phyloP scores from a whole-genome alignment of 2,797 vertebrate species.

The Siniperca undulata region DNA sequence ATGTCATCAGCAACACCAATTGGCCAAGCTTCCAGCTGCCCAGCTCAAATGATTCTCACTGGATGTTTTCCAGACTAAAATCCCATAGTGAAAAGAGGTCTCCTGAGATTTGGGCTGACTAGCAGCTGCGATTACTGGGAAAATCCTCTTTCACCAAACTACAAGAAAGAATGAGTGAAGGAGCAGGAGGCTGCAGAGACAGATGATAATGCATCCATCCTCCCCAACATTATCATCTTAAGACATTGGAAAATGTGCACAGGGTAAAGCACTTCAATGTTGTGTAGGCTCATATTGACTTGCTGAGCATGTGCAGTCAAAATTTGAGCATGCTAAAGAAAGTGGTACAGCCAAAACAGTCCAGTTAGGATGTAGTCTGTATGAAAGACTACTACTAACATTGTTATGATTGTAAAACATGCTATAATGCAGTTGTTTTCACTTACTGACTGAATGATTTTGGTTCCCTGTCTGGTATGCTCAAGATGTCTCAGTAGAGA shows the following conservation, averaged over 20 bases:
- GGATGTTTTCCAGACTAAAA: background rate
- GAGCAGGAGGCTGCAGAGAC: background rate
- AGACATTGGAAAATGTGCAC: background rate
- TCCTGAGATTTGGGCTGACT: background rate
- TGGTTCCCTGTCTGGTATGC: background rate
- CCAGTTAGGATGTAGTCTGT: background rate
- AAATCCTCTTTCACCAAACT: background rate
- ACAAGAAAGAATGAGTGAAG: background rate
- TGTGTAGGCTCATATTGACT: background rate
- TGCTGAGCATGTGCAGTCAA: background rate
- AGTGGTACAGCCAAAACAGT: background rate
- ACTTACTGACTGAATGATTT: conserved; percentile 62
- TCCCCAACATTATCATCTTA: background rate
- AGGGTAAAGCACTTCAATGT: background rate
- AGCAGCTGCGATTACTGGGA: background rate
- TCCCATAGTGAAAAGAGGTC: background rate
- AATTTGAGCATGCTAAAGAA: background rate
- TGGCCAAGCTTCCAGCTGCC: background rate
- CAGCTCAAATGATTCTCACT: background rate
- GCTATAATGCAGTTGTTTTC: background rate
- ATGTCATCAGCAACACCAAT: background rate
- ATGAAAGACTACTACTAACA: background rate
- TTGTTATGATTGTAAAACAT: background rate
- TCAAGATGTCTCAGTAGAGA: background rate
- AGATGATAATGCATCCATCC: background rate